Conservation (phyloP, 2,888 invertebrate species). For the Sicus ferrugineus region DNA sequence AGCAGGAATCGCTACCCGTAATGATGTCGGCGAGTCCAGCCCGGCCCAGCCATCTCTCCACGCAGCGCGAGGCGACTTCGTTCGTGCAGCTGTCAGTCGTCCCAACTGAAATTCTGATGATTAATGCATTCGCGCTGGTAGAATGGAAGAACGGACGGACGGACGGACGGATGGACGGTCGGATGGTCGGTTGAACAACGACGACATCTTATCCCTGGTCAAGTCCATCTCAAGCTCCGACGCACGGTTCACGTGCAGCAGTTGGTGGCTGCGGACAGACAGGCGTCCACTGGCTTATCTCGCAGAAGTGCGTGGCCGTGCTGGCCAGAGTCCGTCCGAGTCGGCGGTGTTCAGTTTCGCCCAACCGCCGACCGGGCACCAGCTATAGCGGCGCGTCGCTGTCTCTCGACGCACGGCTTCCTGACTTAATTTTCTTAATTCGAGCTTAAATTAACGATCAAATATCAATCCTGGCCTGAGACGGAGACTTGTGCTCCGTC, state of each 20-base stretch:
- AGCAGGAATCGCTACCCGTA: neutral
- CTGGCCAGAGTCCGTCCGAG: neutral
- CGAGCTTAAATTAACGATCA: slow-evolving; percentile 30
- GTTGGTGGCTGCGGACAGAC: slow-evolving; percentile 1
- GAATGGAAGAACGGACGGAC: too few species aligned
- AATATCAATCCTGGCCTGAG: slow-evolving; percentile 7
- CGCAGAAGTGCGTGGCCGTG: neutral
- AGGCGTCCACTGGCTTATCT: slow-evolving; percentile 7
- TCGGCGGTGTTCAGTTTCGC: neutral
- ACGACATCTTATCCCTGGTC: slow-evolving; percentile 33
- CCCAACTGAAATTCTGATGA: slow-evolving; percentile 29
- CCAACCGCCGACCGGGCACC: neutral
- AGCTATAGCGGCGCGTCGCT: neutral
- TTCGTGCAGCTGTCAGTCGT: slow-evolving; percentile 19
- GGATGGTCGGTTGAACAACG: too few species aligned
- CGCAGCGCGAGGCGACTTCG: neutral
- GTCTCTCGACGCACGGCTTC: neutral
- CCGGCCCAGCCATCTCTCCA: neutral
- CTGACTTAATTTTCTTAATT: slow-evolving; percentile 35
- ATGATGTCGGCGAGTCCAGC: slow-evolving; percentile 3
- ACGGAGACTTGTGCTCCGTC: slow-evolving; percentile 4
- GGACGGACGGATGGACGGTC: too few species aligned
- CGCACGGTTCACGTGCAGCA: slow-evolving; percentile 28
- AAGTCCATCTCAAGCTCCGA: slow-evolving; percentile 35
- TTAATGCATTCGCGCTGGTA: slow-evolving; percentile 34